A percentile compares a stretch with the other conserved stretches of the same genome.
Evolutionary conservation across 2,797 vertebrate species (phyloP).

Genomic region (Mionectes olivaceus): DNA sequence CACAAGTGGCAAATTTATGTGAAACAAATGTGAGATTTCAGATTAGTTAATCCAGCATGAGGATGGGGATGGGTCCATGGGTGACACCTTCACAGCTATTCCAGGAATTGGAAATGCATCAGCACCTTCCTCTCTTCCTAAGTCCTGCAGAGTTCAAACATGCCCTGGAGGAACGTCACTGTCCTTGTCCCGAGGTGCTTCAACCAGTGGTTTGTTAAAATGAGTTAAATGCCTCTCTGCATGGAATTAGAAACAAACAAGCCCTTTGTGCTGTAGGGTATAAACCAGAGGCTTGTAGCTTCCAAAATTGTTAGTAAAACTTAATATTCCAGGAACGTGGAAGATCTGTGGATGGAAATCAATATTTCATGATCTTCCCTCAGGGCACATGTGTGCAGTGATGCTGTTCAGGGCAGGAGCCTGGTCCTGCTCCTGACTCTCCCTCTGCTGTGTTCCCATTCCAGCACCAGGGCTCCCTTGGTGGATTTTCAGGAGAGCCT

Average conservation of each 20-base stretch:
- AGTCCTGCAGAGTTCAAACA: not conserved
- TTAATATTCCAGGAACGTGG: not conserved
- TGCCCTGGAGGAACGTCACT: not conserved
- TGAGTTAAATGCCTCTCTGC: not conserved
- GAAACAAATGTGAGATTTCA: not conserved
- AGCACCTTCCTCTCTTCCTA: accelerated
- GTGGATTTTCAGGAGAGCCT: not conserved
- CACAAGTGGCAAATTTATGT: accelerated
- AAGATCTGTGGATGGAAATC: not conserved
- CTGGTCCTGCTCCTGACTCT: not conserved
- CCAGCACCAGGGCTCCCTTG: accelerated
- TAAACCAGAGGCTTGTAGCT: not conserved
- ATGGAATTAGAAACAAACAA: not conserved
- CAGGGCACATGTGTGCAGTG: accelerated
- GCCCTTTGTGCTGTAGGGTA: not conserved
- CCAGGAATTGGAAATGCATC: not conserved
- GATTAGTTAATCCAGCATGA: not conserved
- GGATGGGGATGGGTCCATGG: not conserved
- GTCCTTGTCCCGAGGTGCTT: not conserved
- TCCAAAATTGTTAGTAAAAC: not conserved
- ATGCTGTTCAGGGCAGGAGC: not conserved
- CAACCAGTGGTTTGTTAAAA: accelerated
- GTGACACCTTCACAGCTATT: not conserved
- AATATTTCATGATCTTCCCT: not conserved
- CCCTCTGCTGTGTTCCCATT: accelerated